Evolutionary conservation across 23 tunicate species (phyloP).

Genomic region (Oikopleura vanhoeffeni): DNA sequence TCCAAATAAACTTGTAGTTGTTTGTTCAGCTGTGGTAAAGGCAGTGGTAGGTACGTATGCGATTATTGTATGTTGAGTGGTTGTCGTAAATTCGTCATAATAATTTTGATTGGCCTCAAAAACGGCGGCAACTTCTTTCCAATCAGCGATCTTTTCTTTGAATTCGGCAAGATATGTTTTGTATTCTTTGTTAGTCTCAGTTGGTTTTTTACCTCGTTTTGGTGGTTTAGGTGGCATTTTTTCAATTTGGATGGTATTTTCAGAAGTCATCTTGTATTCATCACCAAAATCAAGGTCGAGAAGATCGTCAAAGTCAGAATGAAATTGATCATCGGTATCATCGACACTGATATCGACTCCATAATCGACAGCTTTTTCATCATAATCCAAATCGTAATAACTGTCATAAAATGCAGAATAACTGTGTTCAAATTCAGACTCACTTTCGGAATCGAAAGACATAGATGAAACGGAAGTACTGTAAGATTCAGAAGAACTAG

Average conservation of each 20-base stretch:
- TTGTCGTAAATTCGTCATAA: not conserved
- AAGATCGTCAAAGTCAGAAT: not conserved
- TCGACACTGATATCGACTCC: no score
- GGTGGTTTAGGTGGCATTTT: not conserved
- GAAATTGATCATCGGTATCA: no score
- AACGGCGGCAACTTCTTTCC: not conserved
- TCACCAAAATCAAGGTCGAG: not conserved
- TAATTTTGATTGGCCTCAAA: not conserved
- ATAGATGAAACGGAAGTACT: no score
- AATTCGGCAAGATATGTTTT: not conserved
- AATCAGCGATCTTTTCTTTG: not conserved
- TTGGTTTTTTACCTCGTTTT: not conserved
- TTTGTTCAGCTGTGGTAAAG: not conserved
- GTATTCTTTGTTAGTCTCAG: not conserved
- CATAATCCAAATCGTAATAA: no score
- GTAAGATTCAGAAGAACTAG: no score
- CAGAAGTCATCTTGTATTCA: not conserved
- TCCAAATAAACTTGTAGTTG: not conserved
- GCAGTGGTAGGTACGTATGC: not conserved
- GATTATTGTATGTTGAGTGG: not conserved
- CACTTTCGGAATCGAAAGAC: no score
- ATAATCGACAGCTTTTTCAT: no score
- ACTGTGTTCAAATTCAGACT: no score
- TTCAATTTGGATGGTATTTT: not conserved
- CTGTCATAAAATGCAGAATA: no score